Base-by-base conservation (phyloP, 1,140 invertebrate genomes). In the Drosophila repleta region DNA sequence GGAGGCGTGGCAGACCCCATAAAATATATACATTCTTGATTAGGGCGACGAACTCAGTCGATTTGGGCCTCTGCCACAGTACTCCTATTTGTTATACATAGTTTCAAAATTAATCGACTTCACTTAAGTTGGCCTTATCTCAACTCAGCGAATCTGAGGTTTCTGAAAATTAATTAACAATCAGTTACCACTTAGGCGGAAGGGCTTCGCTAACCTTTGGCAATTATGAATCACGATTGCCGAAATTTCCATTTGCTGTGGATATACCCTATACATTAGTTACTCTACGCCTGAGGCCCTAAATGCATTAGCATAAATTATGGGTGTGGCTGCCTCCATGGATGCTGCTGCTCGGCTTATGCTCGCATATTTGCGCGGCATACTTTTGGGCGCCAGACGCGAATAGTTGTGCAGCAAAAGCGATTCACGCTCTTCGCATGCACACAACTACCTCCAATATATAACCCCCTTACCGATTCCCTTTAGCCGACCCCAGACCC, bases 251-350 rank as follows among this genome's bases (percentile, higher is more conserved):
- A 76, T 84, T 61, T 67, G 76, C 64, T 45, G 49, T 62, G 56
- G 63, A 60, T 37, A 61, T 63, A 61, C 63, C 60, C 55, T 68
- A 78, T 85, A 85, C 87, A 85, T 85, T 87, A 87, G 78, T 63
- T 78, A 32, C 24, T 46, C 57, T 32, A 13, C 48, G 67, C 63
- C 57, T 17, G 15, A 10, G 15, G 39, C 0, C 7, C n/a, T 6
- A 15, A 17, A 43, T 43, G 67, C 82, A 77, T 81, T 81, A 87
- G 63, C 83, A 88, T 87, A 88, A 87, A 83, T 87, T 88, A 87
- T 15, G 26, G 41, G 56, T 41, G 39, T 39, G 43, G 7, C 45
- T 20, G 15, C 20, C 51, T 20, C 15, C 5, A 17, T 10, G 24
- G 43, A 21, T 55, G n/a, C 2, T 11, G 8, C 20, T 18, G 39